These are phyloP conservation scores for Synchiropus splendidus DNA, from an alignment of 2,113 vertebrate genomes.

Conservation along the genomic window DNA sequence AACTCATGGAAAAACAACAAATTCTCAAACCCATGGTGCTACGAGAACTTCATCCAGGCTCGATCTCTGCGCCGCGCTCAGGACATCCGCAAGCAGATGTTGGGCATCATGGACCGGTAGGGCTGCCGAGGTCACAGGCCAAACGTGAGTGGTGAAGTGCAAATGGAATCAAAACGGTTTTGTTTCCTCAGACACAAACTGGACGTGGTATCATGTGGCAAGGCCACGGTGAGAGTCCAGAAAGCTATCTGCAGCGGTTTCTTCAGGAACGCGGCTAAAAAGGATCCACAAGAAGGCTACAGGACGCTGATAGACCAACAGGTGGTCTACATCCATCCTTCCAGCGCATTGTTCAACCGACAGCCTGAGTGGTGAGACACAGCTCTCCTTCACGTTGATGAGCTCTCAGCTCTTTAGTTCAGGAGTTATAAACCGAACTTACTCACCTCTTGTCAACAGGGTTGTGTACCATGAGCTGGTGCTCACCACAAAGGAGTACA, in stretches of 20 bases:
- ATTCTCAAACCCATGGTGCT: slow-evolving; percentile 98
- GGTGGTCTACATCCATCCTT: slow-evolving; percentile 96
- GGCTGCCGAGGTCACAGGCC: accelerated
- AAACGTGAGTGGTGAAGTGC: neutral
- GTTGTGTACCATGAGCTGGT: slow-evolving; percentile 97
- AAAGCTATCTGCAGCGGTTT: slow-evolving; percentile 98
- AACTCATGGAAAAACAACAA: slow-evolving; percentile 99
- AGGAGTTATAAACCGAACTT: neutral
- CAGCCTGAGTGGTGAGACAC: slow-evolving; percentile 87
- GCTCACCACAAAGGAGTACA: slow-evolving; percentile 97
- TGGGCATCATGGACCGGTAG: slow-evolving; percentile 97
- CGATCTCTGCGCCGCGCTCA: slow-evolving; percentile 87
- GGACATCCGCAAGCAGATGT: slow-evolving; percentile 98
- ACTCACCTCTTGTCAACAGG: slow-evolving; percentile 54
- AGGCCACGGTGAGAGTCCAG: slow-evolving; percentile 92
- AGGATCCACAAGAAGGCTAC: slow-evolving; percentile 96
- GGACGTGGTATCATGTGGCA: slow-evolving; percentile 95
- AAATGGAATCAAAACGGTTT: neutral
- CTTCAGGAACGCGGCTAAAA: slow-evolving; percentile 95
- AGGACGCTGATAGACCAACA: slow-evolving; percentile 94
- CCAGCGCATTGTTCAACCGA: slow-evolving; percentile 94
- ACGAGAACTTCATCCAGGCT: slow-evolving; percentile 97
- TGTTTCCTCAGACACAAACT: slow-evolving; percentile 80
- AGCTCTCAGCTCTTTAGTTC: too few species aligned
- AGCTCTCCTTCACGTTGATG: neutral